A percentile compares a stretch with the other conserved stretches of the same genome.
Conservation (phyloP, 2,113 vertebrate species). For the Bagarius yarrelli region DNA sequence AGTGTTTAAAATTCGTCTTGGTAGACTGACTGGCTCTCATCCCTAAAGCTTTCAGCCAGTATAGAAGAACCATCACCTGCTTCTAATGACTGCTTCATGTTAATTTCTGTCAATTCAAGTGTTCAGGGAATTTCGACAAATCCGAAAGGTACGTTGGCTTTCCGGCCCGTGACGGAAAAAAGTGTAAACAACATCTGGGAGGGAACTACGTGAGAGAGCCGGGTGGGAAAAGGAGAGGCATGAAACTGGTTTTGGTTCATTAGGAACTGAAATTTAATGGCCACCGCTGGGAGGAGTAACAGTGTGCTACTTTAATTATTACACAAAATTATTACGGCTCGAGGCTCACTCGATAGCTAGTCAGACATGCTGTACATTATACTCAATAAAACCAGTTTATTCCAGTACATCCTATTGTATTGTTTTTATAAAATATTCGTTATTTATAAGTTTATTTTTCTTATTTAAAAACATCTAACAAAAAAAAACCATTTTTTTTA, state of each 20-base stretch:
- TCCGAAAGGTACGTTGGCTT: not conserved
- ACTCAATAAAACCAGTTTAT: too few relatives aligned
- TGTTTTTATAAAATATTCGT: too few relatives aligned
- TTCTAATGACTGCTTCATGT: not conserved
- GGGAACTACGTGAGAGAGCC: slow-evolving; percentile 1
- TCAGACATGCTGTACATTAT: too few relatives aligned
- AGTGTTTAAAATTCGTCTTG: not conserved
- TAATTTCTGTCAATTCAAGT: slow-evolving; percentile 19
- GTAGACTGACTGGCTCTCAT: not conserved
- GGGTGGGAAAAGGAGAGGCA: not conserved
- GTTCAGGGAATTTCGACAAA: slow-evolving; percentile 32
- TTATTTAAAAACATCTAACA: too few relatives aligned
- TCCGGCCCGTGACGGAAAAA: slow-evolving; percentile 34
- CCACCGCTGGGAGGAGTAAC: slow-evolving; percentile 55
- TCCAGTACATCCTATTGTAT: too few relatives aligned
- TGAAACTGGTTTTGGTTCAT: slow-evolving; percentile 51
- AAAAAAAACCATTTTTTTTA: too few relatives aligned
- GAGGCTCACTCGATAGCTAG: too few relatives aligned
- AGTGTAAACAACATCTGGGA: slow-evolving; percentile 47
- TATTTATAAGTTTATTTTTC: too few relatives aligned
- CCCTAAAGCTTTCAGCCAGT: not conserved
- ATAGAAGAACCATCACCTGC: not conserved
- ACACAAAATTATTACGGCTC: not conserved
- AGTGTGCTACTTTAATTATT: not conserved
- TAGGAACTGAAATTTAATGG: slow-evolving; percentile 64